Base-by-base conservation (phyloP, 2,113 vertebrate genomes). In the Lagenorhynchus albirostris region DNA sequence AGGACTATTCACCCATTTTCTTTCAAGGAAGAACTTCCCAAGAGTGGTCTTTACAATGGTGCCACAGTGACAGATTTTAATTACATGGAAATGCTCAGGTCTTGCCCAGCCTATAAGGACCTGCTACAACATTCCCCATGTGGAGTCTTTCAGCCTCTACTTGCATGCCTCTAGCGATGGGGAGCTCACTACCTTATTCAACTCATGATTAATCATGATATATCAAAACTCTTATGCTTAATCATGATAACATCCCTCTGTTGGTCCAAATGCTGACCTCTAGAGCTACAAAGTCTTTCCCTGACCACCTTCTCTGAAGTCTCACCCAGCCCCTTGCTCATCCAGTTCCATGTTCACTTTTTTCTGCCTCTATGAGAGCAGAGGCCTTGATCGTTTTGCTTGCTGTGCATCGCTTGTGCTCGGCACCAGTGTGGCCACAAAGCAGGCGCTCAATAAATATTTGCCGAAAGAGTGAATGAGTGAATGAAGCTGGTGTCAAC, bases 391-490 rank as follows among this genome's bases (percentile, higher is more conserved):
- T 10, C 3, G 0, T 3, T 18, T 31, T 50, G 44, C 38, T 50
- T 15, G 36, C 63, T 6, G 2, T 14, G 31, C 13, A 12, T 20
- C n/a, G 31, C 31, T 29, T 4, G 9, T 5, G 41, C 31, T 58
- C 2, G 0, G 41, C 2, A 33, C 33, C 14, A 11, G 25, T 12
- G 8, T 6, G 15, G 67, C 23, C 70, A 18, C 18, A 33, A 14
- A 81, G 53, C 68, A 65, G 36, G 44, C 9, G 0, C 67, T 88
- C 63, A 4, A 7, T 53, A 53, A 95, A 77, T 79, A 71, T 87
- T 93, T 96, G 70, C 23, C 44, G 33, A 53, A 76, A 5, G 15
- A 38, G 25, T 13, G 74, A 87, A 18, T 8, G 41, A 93, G 41
- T 14, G n/a, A 74, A 31, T 33, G 47, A 62, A 20, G 15, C 17